Evolutionary conservation across 2,888 invertebrate genomes (phyloP), one percentile per base, ranked within the genome.

Genomic region (Hydroisotoma schaefferi): DNA sequence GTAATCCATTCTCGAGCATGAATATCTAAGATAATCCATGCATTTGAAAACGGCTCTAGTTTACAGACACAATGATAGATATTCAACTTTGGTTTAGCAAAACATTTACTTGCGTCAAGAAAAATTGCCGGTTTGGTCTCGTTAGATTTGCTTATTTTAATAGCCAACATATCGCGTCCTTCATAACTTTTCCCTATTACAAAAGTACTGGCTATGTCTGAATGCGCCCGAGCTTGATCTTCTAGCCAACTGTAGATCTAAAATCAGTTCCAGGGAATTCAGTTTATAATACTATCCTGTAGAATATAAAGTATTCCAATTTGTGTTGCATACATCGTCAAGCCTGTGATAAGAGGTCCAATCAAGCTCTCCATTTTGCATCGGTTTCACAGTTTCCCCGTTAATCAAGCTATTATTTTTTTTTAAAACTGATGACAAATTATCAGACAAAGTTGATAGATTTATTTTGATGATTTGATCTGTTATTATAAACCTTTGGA

Each of bases 1-100:
- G 86, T 81, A 22, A 87, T 86, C 87, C 87, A 87, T 77, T 88
- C 87, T 40, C 87, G 79, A 22, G 70, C 64, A 44, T 70, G 70
- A 53, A 68, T 65, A 38, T 70, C 66, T 70, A 23, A 10, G 40
- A 40, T 51, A 40, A 15, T 33, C 33, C 6, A 33, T 33, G 6
- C 33, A 33, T 33, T 33, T 10, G 6, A 2, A 40, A 26, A 52
- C 15, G 6, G 8, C 15, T 33, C 15, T 22, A 23, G 12, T 44
- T 18, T 55, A 33, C 15, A 10, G 8, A 43, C 6, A 6, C 18
- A 43, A 6, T 43, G 6, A 10, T 8, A 12, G 8, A 8, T 15
- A 33, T 33, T 33, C 15, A 33, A 33, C 6, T 18, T 40, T 40
- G 6, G 18, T 22, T 40, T n/a, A n/a, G n/a, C n/a, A n/a, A n/a